Evolutionary conservation across 2,888 invertebrate species (phyloP).

Genomic region (Cosmopolites sordidus): DNA sequence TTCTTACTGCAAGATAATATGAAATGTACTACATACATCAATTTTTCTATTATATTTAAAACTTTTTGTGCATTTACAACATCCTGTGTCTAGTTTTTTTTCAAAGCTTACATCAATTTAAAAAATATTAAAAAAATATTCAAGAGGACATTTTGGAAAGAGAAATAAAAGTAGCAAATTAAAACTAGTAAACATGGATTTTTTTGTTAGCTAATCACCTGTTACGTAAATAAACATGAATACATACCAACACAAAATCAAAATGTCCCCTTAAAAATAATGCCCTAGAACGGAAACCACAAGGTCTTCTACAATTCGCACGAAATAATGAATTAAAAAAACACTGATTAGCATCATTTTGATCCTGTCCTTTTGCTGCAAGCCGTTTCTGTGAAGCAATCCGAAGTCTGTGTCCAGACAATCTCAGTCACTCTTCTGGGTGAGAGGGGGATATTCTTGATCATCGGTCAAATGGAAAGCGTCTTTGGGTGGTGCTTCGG

Average conservation of each 20-base stretch:
- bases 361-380: slow-evolving; percentile 7
- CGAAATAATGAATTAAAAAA: slow-evolving; percentile 42
- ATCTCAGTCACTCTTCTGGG: slow-evolving; percentile 55
- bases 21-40: no score
- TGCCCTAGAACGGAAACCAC: slow-evolving; percentile 41
- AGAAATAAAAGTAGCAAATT: slow-evolving; percentile 9
- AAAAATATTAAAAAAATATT: slow-evolving; percentile 8
- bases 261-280: slow-evolving; percentile 25
- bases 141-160: slow-evolving; percentile 3
- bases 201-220: no score
- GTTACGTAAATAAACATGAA: no score
- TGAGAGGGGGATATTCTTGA: slow-evolving; percentile 78
- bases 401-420: slow-evolving; percentile 15
- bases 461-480: slow-evolving; percentile 76
- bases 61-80: no score
- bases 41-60: no score
- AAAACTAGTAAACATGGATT: no score
- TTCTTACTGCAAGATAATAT: no score
- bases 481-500: slow-evolving; percentile 66
- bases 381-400: slow-evolving; percentile 12
- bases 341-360: slow-evolving; percentile 40
- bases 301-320: slow-evolving; percentile 43
- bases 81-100: no score
- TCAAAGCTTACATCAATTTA: no score
- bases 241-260: slow-evolving; percentile 12